These are phyloP conservation scores for Lochmaea capreae DNA, from an alignment of 2,888 invertebrate genomes.

Conservation along the genomic window DNA sequence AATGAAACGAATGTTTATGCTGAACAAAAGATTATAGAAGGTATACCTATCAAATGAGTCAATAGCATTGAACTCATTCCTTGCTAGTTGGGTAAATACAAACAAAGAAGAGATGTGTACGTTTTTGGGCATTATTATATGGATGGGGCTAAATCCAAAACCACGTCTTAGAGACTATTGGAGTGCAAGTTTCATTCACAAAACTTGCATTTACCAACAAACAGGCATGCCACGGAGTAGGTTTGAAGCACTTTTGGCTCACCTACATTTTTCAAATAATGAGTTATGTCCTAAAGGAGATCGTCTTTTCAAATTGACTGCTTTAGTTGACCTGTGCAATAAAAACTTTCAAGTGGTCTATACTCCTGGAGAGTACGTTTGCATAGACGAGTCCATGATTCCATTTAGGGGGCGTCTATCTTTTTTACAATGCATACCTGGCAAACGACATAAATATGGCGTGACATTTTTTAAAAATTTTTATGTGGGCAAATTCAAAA, in stretches of 20 bases:
- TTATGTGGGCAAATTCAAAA: slow-evolving; percentile 23
- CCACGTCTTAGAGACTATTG: slow-evolving; percentile 35
- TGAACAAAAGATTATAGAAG: slow-evolving; percentile 29
- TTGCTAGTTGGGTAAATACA: slow-evolving; percentile 31
- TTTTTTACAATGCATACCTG: slow-evolving; percentile 45
- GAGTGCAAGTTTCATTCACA: slow-evolving; percentile 18
- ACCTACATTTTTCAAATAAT: neutral
- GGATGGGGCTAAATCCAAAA: slow-evolving; percentile 44
- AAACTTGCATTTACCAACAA: slow-evolving; percentile 15
- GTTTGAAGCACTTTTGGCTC: neutral
- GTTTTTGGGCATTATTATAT: slow-evolving; percentile 43
- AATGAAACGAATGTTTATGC: slow-evolving; percentile 35
- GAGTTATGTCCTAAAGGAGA: neutral
- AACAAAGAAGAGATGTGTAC: slow-evolving; percentile 38
- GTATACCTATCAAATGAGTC: slow-evolving; percentile 31
- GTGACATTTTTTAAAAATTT: slow-evolving; percentile 41
- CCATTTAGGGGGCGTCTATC: slow-evolving; percentile 52
- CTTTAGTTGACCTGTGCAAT: slow-evolving; percentile 19
- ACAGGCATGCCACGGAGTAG: neutral
- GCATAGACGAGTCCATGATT: slow-evolving; percentile 50
- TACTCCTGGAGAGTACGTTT: slow-evolving; percentile 24
- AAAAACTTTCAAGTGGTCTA: slow-evolving; percentile 38
- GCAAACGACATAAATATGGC: slow-evolving; percentile 52
- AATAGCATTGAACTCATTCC: slow-evolving; percentile 13
- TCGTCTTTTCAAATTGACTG: neutral